A percentile compares a stretch with the other conserved stretches of the same genome.
Evolutionary conservation across 2,113 vertebrate genomes (phyloP).

Genomic region (Ailuropoda melanoleuca): DNA sequence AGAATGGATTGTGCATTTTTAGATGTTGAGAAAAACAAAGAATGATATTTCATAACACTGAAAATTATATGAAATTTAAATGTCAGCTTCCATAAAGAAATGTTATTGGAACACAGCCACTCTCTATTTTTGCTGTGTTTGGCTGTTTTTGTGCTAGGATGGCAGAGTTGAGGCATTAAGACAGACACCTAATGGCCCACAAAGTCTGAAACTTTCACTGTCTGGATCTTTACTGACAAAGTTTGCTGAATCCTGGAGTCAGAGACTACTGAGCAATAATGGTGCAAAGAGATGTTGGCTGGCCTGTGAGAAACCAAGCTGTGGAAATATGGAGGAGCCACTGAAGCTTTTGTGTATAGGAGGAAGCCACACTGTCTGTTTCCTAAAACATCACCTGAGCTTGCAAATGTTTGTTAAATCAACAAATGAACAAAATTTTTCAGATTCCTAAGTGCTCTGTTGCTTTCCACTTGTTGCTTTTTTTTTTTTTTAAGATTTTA

Average conservation of each 20-base stretch:
- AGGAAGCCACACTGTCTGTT: conserved; percentile 1
- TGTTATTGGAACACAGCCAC: not conserved
- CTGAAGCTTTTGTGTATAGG: not conserved
- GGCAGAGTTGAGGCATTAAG: not conserved
- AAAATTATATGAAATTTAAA: not conserved
- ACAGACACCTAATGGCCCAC: not conserved
- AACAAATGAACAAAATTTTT: not conserved
- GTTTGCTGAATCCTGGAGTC: not conserved
- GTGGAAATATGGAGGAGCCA: not conserved
- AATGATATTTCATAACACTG: not conserved
- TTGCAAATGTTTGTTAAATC: not conserved
- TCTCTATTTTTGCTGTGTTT: not conserved
- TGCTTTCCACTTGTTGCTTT: not conserved
- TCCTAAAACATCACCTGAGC: not conserved
- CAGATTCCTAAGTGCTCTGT: not conserved
- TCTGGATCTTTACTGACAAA: not conserved
- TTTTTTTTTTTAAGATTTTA: not conserved
- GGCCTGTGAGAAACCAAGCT: not conserved
- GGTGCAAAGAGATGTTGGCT: not conserved
- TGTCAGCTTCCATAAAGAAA: not conserved
- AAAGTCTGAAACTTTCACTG: conserved; percentile 19
- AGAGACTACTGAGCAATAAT: not conserved
- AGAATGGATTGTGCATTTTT: not conserved
- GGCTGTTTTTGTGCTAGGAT: not conserved
- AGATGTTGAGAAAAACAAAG: not conserved